These are phyloP conservation scores for Oryctes rhinoceros DNA, from an alignment of 1,140 invertebrate genomes.

Conservation along the genomic window DNA sequence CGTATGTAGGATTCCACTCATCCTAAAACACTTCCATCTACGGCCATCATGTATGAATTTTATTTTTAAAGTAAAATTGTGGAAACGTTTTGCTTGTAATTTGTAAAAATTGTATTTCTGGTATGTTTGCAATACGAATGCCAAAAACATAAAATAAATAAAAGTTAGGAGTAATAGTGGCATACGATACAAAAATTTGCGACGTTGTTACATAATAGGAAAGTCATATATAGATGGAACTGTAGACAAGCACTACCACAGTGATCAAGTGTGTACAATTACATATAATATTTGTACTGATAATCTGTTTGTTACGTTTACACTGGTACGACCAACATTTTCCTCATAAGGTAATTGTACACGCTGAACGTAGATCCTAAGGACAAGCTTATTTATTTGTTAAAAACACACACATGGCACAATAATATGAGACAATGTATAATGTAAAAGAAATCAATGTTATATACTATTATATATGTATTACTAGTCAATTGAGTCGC, in stretches of 20 bases:
- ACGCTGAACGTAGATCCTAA: constrained; percentile 1
- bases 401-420: constrained; percentile 53
- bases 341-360: constrained; percentile 22
- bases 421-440: constrained; percentile 55
- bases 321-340: not conserved
- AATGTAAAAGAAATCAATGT: constrained; percentile 52
- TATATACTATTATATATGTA: constrained; percentile 52
- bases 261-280: constrained; percentile 33
- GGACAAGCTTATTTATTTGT: constrained; percentile 50
- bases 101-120: no score
- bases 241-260: constrained; percentile 21
- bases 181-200: not conserved
- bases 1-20: no score
- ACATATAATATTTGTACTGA: not conserved
- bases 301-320: not conserved
- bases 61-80: no score
- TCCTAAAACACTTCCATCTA: no score
- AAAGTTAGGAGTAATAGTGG: no score
- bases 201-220: constrained; percentile 19
- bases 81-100: no score
- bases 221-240: not conserved
- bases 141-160: no score
- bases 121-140: no score
- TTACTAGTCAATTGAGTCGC: constrained; percentile 58
- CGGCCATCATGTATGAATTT: no score